Percentiles rank a stretch among this genome's conserved stretches.
These are phyloP conservation scores for Drosophila demipolita DNA, from an alignment of 2,888 invertebrate species.

Conservation along the genomic window DNA sequence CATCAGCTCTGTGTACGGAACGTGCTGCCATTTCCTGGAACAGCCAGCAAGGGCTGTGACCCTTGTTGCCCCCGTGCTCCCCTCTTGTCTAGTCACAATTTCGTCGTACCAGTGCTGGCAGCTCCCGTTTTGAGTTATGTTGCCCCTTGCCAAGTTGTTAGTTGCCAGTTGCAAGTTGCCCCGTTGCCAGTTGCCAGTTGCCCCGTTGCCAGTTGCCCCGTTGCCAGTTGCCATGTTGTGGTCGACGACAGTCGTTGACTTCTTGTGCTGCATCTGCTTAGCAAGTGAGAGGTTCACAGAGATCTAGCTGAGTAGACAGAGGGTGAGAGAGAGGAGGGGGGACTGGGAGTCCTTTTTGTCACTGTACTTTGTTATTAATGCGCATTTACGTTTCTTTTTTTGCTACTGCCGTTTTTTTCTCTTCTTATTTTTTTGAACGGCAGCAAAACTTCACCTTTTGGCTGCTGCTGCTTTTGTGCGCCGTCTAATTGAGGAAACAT, in stretches of 20 bases:
- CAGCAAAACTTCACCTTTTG: slow-evolving; percentile 70
- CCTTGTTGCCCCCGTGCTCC: slow-evolving; percentile 2
- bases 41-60: slow-evolving; percentile 2
- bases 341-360: background rate
- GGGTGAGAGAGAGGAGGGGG: background rate
- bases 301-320: background rate
- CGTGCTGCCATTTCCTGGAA: slow-evolving; percentile 71
- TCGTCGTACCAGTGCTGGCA: slow-evolving; percentile 64
- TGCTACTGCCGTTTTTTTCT: slow-evolving; percentile 7
- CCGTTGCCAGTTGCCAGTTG: slow-evolving; percentile 29
- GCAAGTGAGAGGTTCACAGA: slow-evolving; percentile 25
- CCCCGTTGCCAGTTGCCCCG: slow-evolving; percentile 36
- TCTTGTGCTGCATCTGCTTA: slow-evolving; percentile 69
- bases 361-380: slow-evolving; percentile 75
- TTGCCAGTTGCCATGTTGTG: slow-evolving; percentile 54
- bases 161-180: slow-evolving; percentile 27
- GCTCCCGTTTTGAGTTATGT: slow-evolving; percentile 70
- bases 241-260: slow-evolving; percentile 71
- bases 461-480: slow-evolving; percentile 66
- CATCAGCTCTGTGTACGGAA: slow-evolving; percentile 68
- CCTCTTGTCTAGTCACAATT: slow-evolving; percentile 50
- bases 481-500: slow-evolving; percentile 79
- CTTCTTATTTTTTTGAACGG: slow-evolving; percentile 14
- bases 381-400: slow-evolving; percentile 68
- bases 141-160: slow-evolving; percentile 48